Base-by-base conservation (phyloP, 1,140 invertebrate species). In the Drosophila sp. region DNA sequence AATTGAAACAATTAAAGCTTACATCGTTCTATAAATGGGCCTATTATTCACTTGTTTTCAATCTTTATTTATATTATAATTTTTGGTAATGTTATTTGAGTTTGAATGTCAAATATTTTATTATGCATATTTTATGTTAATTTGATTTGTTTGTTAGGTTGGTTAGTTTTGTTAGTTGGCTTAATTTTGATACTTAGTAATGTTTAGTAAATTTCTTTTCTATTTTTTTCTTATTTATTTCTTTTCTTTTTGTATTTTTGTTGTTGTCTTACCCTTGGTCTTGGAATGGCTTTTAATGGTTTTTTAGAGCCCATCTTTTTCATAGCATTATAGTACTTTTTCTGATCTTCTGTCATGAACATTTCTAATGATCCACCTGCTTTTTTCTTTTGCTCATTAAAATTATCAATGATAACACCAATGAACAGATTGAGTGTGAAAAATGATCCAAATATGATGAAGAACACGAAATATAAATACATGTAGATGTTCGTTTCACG, bases 331-430 rank as follows among this genome's bases (percentile, higher is more conserved):
- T 99, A 99, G 93, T 99, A 99, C 93, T 99, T 99, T 94, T 99
- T 99, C 93, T 99, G 98, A 93, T 99, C 98, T 93, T 99, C 98
- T 76, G 98, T 99, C 98, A 99, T 99, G 94, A 99, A 99, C 97
- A 99, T 98, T 93, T 99, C 98, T 48, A 99, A 94, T 74, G 98
- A 99, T 78, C 98, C 98, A 90, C 98, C 98, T 89, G 97, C 97
- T 92, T 99, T 99, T 93, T 99, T 99, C 94, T 99, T 99, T 93
- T 99, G 98, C 93, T 99, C 97, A 93, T 99, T 99, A 93, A 99
- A 99, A 93, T 99, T 98, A 92, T 99, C 97, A 92, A 99, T 99
- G 93, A 99, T 98, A 89, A 98, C 98, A 94, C 97, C 97, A 94
- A 99, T 98, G 93, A 99, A 99, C 89, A 99, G 95, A 93, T 99